These are phyloP conservation scores for Hyalella azteca DNA, from an alignment of 2,888 invertebrate genomes.

Conservation along the genomic window DNA sequence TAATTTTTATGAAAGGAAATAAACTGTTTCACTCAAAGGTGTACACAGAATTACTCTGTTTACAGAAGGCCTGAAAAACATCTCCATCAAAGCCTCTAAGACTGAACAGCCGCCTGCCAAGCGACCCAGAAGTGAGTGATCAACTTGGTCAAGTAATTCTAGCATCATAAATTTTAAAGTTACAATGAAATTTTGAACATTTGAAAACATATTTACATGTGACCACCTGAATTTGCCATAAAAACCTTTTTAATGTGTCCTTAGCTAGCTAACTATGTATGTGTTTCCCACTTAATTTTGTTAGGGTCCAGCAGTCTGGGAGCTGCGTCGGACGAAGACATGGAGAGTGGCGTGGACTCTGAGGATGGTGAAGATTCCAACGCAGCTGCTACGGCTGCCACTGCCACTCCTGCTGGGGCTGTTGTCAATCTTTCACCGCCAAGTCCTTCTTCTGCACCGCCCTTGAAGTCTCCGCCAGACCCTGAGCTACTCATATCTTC, in stretches of 20 bases:
- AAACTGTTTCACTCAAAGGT: no score
- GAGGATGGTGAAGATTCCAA: slow-evolving; percentile 6
- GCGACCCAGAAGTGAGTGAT: slow-evolving; percentile 1
- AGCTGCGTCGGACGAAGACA: slow-evolving; percentile 6
- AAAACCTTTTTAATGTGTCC: background rate
- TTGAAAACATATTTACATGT: background rate
- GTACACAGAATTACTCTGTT: background rate
- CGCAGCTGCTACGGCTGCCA: background rate
- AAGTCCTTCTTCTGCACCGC: background rate
- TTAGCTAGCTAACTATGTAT: background rate
- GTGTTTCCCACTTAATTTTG: background rate
- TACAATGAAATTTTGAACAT: background rate
- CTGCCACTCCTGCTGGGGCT: no score
- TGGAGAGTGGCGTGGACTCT: slow-evolving; percentile 17
- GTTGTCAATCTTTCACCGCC: background rate
- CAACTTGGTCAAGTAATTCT: background rate
- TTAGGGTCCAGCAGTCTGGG: background rate
- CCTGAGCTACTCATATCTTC: background rate
- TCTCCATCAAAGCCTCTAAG: background rate
- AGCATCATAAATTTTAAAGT: background rate
- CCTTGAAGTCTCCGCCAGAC: background rate
- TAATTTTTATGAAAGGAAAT: no score
- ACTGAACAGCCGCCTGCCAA: background rate
- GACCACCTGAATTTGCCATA: background rate
- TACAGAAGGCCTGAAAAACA: slow-evolving; percentile 33